These are phyloP conservation scores for Drosophila tani DNA, from an alignment of 1,140 invertebrate species.

Conservation along the genomic window DNA sequence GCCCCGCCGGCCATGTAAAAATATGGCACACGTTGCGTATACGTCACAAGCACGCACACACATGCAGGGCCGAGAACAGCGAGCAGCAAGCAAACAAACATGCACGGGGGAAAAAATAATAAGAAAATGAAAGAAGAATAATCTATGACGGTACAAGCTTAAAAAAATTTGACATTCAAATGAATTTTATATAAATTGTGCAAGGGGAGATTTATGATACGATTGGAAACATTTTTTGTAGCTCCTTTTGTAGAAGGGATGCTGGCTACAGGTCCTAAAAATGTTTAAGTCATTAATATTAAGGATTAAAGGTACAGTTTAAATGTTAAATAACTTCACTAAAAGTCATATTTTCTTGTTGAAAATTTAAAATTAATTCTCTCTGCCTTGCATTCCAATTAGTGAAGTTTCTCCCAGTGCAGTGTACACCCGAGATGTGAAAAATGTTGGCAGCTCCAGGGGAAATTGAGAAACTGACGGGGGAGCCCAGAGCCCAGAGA, in stretches of 20 bases:
- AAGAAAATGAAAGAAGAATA: background rate
- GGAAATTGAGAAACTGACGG: slow-evolving; percentile 58
- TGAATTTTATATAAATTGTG: background rate
- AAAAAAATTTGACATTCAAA: background rate
- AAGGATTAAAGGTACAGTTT: no score
- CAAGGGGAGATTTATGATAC: no score
- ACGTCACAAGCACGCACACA: slow-evolving; percentile 61
- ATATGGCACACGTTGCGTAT: slow-evolving; percentile 78
- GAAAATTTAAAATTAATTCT: no score
- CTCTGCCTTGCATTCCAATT: background rate
- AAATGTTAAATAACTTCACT: no score
- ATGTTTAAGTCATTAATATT: no score
- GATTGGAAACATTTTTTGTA: no score
- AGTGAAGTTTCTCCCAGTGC: slow-evolving; percentile 1
- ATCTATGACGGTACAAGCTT: background rate
- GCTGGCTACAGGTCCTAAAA: no score
- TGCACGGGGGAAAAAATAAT: background rate
- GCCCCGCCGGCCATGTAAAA: slow-evolving; percentile 76
- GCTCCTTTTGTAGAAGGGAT: no score
- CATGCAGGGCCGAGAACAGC: slow-evolving; percentile 8
- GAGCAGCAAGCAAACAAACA: slow-evolving; percentile 6
- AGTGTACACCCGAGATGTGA: slow-evolving; percentile 35
- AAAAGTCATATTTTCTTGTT: no score
- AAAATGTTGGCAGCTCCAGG: slow-evolving; percentile 49
- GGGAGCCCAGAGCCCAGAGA: slow-evolving; percentile 33